These are phyloP conservation scores for Parasteatoda lunata DNA, from an alignment of 2,888 invertebrate genomes.

Conservation along the genomic window DNA sequence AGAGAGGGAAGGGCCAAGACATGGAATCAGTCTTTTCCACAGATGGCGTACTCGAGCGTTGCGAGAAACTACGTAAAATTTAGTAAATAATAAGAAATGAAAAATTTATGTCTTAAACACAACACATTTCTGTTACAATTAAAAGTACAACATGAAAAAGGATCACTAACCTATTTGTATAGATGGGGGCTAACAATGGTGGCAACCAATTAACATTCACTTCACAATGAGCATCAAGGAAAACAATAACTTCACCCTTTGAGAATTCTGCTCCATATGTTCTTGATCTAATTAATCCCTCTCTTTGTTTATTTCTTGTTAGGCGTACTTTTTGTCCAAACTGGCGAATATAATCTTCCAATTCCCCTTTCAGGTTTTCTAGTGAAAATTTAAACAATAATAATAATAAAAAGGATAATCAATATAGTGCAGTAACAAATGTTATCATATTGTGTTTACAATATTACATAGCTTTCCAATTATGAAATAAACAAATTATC, in stretches of 20 bases:
- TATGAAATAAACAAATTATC: no score
- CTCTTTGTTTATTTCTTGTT: slow-evolving; percentile 89
- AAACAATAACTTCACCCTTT: slow-evolving; percentile 95
- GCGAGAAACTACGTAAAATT: no score
- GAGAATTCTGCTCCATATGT: slow-evolving; percentile 93
- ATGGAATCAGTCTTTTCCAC: no score
- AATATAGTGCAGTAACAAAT: no score
- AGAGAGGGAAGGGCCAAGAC: no score
- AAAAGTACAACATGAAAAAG: no score
- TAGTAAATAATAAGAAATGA: no score
- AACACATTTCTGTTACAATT: no score
- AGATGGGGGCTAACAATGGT: slow-evolving; percentile 94
- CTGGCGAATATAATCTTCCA: slow-evolving; percentile 86
- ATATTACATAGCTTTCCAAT: no score
- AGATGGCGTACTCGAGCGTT: no score
- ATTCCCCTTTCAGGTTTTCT: slow-evolving; percentile 86
- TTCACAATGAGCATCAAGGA: slow-evolving; percentile 98
- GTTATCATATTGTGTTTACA: no score
- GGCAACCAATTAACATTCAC: slow-evolving; percentile 97
- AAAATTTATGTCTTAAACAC: no score
- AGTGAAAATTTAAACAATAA: slow-evolving; percentile 25
- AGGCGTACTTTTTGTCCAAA: slow-evolving; percentile 83
- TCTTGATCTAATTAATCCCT: slow-evolving; percentile 94
- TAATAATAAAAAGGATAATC: not conserved
- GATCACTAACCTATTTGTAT: slow-evolving; percentile 80